These are phyloP conservation scores for Phortica variegata DNA, from an alignment of 1,140 invertebrate genomes.

Conservation along the genomic window DNA sequence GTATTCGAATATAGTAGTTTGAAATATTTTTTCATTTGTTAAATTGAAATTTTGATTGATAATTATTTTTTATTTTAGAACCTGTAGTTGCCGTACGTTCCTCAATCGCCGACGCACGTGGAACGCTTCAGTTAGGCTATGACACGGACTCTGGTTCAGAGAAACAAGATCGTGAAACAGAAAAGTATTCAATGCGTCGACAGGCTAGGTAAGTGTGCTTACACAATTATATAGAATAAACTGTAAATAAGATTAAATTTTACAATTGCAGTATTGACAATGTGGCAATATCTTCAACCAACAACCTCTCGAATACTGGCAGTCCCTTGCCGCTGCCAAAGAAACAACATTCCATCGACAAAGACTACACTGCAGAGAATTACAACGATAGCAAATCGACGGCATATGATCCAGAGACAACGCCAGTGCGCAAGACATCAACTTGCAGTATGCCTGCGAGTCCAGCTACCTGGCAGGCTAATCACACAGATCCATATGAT, in stretches of 20 bases:
- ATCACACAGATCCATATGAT: slow-evolving; percentile 44
- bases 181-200: slow-evolving; percentile 61
- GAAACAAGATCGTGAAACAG: slow-evolving; percentile 62
- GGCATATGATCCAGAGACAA: slow-evolving; percentile 47
- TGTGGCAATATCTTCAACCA: slow-evolving; percentile 39
- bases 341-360: slow-evolving; percentile 61
- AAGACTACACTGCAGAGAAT: slow-evolving; percentile 44
- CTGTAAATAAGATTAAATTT: background rate
- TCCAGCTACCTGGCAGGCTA: slow-evolving; percentile 90
- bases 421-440: slow-evolving; percentile 46
- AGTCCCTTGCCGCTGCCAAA: slow-evolving; percentile 60
- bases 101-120: slow-evolving; percentile 73
- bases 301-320: slow-evolving; percentile 42
- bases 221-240: background rate
- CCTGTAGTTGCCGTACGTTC: slow-evolving; percentile 67
- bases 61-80: slow-evolving; percentile 43
- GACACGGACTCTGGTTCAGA: slow-evolving; percentile 61
- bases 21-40: background rate
- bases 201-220: slow-evolving; percentile 52
- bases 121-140: slow-evolving; percentile 69
- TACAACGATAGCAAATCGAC: slow-evolving; percentile 35
- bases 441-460: slow-evolving; percentile 66
- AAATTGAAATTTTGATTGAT: background rate
- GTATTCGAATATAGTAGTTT: background rate
- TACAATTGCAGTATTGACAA: slow-evolving; percentile 35